Percentiles rank a stretch among this genome's conserved stretches.
These are phyloP conservation scores for Hystrix brachyura DNA, from an alignment of 2,113 vertebrate species.

Conservation along the genomic window DNA sequence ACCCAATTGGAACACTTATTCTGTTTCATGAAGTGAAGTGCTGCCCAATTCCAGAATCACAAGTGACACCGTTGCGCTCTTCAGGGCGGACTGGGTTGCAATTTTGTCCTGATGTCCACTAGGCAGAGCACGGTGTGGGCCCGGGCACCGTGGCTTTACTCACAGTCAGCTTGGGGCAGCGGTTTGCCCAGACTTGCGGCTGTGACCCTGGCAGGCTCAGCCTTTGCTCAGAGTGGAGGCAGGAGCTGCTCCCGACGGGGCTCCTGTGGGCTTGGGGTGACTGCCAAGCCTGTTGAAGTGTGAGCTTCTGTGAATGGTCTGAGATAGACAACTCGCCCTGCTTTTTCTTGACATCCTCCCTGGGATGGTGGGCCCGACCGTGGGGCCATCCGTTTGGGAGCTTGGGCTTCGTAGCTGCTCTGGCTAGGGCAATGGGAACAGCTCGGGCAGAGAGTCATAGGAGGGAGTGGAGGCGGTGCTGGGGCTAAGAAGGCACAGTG, in stretches of 20 bases:
- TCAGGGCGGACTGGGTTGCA: neutral
- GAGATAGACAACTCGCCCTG: fast-evolving
- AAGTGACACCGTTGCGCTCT: neutral
- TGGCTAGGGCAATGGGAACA: neutral
- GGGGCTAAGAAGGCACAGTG: neutral
- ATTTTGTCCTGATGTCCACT: neutral
- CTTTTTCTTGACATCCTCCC: neutral
- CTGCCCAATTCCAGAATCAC: neutral
- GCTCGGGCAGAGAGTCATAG: neutral
- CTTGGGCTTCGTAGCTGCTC: neutral
- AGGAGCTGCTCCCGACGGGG: fast-evolving
- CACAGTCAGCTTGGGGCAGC: neutral
- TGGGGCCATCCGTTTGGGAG: neutral
- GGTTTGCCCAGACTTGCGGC: too few relatives aligned
- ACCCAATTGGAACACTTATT: neutral
- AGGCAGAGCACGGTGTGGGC: neutral
- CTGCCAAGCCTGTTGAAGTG: too few relatives aligned
- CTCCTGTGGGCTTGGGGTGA: neutral
- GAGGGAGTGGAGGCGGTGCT: neutral
- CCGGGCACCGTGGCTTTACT: neutral
- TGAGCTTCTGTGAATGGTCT: neutral
- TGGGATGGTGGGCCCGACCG: fast-evolving
- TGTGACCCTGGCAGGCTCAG: neutral
- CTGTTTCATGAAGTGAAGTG: neutral
- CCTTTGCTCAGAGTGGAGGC: neutral